A percentile compares a stretch with the other conserved stretches of the same genome.
Conservation (phyloP, 1,140 invertebrate species). For the Lepidurus arcticus region DNA sequence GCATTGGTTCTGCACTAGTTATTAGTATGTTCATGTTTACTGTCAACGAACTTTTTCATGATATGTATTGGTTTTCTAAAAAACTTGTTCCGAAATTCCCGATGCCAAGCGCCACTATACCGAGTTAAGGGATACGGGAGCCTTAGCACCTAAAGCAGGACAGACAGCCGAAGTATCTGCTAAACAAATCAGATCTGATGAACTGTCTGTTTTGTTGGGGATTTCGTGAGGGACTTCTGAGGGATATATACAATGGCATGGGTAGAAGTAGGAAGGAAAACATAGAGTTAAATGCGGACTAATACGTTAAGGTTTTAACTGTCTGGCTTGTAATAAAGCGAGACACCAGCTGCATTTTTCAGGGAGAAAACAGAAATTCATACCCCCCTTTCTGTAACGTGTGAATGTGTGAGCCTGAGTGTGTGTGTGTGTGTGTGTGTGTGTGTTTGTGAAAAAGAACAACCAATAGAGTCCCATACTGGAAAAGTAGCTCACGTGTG, state of each 20-base stretch:
- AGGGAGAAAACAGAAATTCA: neutral
- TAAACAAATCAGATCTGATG: neutral
- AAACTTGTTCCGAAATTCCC: too few species aligned
- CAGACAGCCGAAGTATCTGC: neutral
- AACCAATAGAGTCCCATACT: neutral
- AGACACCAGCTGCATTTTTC: neutral
- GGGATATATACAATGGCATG: too few species aligned
- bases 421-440: neutral
- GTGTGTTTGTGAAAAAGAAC: neutral
- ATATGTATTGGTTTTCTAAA: too few species aligned
- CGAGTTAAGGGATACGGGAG: too few species aligned
- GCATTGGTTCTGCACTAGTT: too few species aligned
- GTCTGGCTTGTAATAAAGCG: neutral
- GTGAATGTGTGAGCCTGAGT: neutral
- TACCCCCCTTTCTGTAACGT: neutral
- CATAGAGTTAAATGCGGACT: too few species aligned
- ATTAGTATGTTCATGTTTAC: neutral
- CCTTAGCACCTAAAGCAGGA: neutral
- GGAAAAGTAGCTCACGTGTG: neutral
- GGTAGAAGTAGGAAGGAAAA: too few species aligned
- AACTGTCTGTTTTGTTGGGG: neutral
- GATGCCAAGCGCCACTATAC: too few species aligned
- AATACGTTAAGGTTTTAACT: neutral
- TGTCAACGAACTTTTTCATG: neutral
- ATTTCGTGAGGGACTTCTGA: too few species aligned